Evolutionary conservation across 2,113 vertebrate species (phyloP), one percentile per base, ranked within the genome.

Genomic region (Chionis minor): DNA sequence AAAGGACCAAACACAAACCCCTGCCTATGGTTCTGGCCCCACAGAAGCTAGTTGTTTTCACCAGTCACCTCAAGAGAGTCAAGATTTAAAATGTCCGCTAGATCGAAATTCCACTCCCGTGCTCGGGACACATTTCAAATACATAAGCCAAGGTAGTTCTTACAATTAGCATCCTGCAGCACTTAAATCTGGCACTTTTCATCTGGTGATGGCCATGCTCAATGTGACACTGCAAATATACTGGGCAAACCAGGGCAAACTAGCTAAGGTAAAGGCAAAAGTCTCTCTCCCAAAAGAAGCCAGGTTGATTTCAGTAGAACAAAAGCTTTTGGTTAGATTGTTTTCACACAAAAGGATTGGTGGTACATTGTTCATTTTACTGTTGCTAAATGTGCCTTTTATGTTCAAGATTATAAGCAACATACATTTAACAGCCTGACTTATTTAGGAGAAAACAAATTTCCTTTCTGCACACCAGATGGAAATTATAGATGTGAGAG

Each of bases 381-480:
- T 78, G 54, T 72, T 92, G 73, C 71, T 79, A 75, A 91, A 92
- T 40, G 8, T 49, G n/a, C 45, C 77, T 96, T 88, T 91, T 33
- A 77, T 82, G 75, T 59, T 88, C 70, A 66, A 78, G 86, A 94
- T 86, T 94, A 91, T 92, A 89, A 95, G 78, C 52, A 92, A 71
- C 54, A 71, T 62, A 40, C 75, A 56, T 94, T 96, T 93, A 95
- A 92, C 51, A 81, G 78, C 67, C 47, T 72, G 85, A 90, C 65
- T 19, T 23, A 35, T 86, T 96, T 88, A 94, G 91, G 74, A 40
- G 84, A 95, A 91, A 97, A 88, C 49, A 94, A 90, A 96, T 96
- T 97, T 95, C 80, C 74, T 96, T 97, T 94, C 92, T 97, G 92
- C 86, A 85, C 81, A 91, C 69, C 84, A 95, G 88, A 92, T 96